These are phyloP conservation scores for Apodemus agrarius DNA, from an alignment of 2,797 vertebrate genomes.

Conservation along the genomic window DNA sequence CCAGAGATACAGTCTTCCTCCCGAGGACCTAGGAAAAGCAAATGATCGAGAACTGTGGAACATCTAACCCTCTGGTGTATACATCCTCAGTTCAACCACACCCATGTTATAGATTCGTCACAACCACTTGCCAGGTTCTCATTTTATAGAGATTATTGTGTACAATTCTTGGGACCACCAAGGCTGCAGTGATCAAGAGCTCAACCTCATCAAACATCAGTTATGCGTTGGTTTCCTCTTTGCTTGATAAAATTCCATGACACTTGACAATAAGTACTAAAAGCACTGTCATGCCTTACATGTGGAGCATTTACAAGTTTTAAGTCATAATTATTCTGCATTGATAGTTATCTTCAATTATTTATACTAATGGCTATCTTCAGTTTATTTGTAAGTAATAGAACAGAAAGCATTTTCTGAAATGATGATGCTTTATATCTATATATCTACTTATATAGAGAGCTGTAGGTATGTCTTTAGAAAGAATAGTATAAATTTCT, in stretches of 20 bases:
- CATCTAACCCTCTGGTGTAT: neutral
- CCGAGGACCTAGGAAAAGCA: neutral
- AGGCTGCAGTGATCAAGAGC: neutral
- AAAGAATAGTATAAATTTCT: neutral
- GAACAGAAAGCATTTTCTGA: slow-evolving; percentile 6
- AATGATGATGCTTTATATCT: neutral
- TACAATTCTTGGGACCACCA: neutral
- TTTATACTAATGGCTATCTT: neutral
- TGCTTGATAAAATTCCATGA: neutral
- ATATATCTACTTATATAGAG: too few species aligned
- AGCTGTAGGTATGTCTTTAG: neutral
- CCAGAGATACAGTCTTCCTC: neutral
- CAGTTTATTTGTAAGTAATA: neutral
- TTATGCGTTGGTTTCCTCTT: neutral
- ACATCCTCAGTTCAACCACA: neutral
- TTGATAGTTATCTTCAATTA: neutral
- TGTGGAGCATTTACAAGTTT: neutral
- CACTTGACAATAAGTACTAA: neutral
- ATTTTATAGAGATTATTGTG: neutral
- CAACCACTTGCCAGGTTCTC: neutral
- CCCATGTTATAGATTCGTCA: neutral
- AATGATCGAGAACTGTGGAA: neutral
- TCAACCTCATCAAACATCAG: neutral
- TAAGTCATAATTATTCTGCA: neutral
- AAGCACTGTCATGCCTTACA: neutral